Conservation (phyloP, 2,888 invertebrate species). For the Eledone cirrhosa region DNA sequence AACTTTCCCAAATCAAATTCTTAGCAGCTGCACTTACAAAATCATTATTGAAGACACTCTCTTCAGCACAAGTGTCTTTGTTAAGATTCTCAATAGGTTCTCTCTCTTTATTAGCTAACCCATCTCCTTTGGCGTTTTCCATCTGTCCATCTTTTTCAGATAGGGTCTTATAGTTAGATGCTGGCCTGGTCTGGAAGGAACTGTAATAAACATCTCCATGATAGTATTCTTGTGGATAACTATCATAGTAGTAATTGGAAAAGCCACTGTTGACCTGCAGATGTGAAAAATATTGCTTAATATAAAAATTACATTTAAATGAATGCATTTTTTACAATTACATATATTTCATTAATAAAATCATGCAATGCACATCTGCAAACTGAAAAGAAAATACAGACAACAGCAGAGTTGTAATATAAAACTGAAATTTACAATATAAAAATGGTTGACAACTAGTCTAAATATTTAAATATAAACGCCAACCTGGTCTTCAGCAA, state of each 20-base stretch:
- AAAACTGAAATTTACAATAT: no score
- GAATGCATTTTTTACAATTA: neutral
- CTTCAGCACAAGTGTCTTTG: conserved; percentile 40
- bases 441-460: no score
- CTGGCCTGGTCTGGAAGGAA: conserved; percentile 34
- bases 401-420: no score
- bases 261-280: conserved; percentile 49
- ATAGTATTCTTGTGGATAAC: conserved; percentile 53
- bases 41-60: conserved; percentile 47
- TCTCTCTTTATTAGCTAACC: conserved; percentile 37
- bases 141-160: conserved; percentile 47
- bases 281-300: neutral
- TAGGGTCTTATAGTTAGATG: conserved; percentile 39
- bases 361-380: neutral
- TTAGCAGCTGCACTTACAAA: conserved; percentile 44
- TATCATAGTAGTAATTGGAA: conserved; percentile 47
- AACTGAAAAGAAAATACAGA: neutral
- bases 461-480: no score
- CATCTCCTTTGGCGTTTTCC: conserved; percentile 36
- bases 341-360: neutral
- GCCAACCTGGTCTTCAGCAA: no score
- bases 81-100: conserved; percentile 44
- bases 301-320: neutral
- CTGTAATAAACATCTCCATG: conserved; percentile 45
- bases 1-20: no score